phyloP scores from a whole-genome alignment of 1,140 invertebrate genomes.

The Popillia japonica region DNA sequence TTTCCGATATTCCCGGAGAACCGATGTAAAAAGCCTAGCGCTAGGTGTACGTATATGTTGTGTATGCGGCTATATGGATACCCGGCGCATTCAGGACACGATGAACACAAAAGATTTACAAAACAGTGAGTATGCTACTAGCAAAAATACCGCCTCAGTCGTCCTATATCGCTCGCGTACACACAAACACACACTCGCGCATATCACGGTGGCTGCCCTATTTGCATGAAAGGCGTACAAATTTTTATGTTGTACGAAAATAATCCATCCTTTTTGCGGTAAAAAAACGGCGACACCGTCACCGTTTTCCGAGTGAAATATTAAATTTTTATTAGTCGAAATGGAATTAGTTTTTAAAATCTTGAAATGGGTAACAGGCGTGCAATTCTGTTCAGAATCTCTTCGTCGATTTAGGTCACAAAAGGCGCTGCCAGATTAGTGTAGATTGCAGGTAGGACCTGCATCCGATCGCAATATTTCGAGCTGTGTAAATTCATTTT shows the following conservation, averaged over 20 bases:
- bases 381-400: too few relatives aligned
- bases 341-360: not conserved
- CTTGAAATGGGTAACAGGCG: too few relatives aligned
- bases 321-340: not conserved
- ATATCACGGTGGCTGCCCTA: not conserved
- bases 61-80: not conserved
- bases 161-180: not conserved
- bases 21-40: not conserved
- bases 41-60: not conserved
- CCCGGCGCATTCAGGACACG: not conserved
- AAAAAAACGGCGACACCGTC: not conserved
- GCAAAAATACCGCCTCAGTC: not conserved
- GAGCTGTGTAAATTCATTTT: too few relatives aligned
- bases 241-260: conserved; percentile 4
- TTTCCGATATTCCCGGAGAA: conserved; percentile 14
- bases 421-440: too few relatives aligned
- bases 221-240: conserved; percentile 22
- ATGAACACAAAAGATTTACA: conserved; percentile 22
- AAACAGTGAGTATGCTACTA: conserved; percentile 7
- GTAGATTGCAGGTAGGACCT: too few relatives aligned
- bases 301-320: too few relatives aligned
- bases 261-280: not conserved
- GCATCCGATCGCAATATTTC: too few relatives aligned
- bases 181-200: too few relatives aligned
- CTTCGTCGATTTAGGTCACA: too few relatives aligned